phyloP scores from a whole-genome alignment of 2,797 vertebrate genomes.

The Hemibagrus guttatus region DNA sequence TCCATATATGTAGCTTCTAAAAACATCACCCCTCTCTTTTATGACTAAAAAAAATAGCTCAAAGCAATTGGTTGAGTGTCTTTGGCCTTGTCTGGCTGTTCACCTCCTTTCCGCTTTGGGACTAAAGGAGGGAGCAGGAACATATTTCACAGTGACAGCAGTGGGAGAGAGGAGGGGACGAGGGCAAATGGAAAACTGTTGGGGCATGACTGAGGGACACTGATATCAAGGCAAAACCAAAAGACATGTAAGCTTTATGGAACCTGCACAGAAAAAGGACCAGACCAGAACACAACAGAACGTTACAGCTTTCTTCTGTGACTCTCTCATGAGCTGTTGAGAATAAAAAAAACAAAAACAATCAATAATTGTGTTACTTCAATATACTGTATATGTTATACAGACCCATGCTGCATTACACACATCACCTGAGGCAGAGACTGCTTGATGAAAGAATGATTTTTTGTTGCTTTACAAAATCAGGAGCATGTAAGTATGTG shows the following conservation, averaged over 20 bases:
- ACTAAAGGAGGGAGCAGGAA: slow-evolving; percentile 28
- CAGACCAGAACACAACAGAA: neutral
- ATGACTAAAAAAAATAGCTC: neutral
- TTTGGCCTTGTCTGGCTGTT: slow-evolving; percentile 42
- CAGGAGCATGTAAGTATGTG: neutral
- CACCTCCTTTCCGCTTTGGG: slow-evolving; percentile 34
- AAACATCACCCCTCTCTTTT: neutral
- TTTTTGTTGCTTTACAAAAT: neutral
- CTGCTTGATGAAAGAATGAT: neutral
- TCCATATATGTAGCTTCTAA: neutral
- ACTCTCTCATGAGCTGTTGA: neutral
- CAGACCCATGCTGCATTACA: neutral
- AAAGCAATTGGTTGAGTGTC: slow-evolving; percentile 39
- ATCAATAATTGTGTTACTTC: neutral
- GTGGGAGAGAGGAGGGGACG: slow-evolving; percentile 26
- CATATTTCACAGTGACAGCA: slow-evolving; percentile 56
- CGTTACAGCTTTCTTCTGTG: neutral
- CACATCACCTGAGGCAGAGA: neutral
- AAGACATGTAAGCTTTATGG: slow-evolving; percentile 2
- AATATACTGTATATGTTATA: neutral
- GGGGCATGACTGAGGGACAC: slow-evolving; percentile 49
- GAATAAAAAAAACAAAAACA: neutral
- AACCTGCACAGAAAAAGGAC: slow-evolving; percentile 6
- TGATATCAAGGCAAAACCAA: slow-evolving; percentile 35
- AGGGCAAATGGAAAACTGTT: slow-evolving; percentile 51